phyloP scores from a whole-genome alignment of 2,113 vertebrate species.

The Empidonax alnorum region DNA sequence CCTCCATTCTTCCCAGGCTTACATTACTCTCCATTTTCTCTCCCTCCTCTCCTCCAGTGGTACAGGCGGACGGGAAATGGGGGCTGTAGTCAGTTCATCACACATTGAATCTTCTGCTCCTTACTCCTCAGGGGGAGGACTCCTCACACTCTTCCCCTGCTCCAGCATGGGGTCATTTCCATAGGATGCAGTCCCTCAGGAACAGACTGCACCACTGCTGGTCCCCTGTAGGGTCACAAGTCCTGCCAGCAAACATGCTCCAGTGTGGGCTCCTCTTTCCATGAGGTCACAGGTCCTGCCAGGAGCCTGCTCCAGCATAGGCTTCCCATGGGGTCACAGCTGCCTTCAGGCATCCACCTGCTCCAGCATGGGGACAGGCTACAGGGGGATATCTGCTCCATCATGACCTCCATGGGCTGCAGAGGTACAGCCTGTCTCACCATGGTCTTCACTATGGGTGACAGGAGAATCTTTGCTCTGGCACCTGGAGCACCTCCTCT shows the following conservation, averaged over 20 bases:
- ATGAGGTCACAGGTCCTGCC: neutral
- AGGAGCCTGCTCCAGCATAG: neutral
- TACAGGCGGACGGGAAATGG: neutral
- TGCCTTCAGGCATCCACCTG: neutral
- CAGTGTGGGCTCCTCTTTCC: fast-evolving
- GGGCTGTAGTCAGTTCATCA: neutral
- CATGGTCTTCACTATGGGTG: neutral
- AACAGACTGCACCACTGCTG: neutral
- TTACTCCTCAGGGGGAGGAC: neutral
- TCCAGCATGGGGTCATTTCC: neutral
- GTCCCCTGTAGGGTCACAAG: neutral
- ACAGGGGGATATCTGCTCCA: neutral
- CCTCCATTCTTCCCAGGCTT: neutral
- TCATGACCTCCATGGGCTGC: neutral
- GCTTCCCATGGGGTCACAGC: neutral
- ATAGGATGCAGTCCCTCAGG: neutral
- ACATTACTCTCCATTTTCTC: neutral
- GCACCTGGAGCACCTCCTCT: neutral
- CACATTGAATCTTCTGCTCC: neutral
- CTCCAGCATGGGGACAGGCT: fast-evolving
- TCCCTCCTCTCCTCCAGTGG: neutral
- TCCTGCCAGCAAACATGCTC: neutral
- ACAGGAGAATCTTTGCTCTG: neutral
- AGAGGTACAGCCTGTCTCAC: neutral
- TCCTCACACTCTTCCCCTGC: neutral